Percentiles rank a stretch among this genome's conserved stretches.
Evolutionary conservation across 2,113 vertebrate genomes (phyloP).

Genomic region (Syrrhaptes paradoxus): DNA sequence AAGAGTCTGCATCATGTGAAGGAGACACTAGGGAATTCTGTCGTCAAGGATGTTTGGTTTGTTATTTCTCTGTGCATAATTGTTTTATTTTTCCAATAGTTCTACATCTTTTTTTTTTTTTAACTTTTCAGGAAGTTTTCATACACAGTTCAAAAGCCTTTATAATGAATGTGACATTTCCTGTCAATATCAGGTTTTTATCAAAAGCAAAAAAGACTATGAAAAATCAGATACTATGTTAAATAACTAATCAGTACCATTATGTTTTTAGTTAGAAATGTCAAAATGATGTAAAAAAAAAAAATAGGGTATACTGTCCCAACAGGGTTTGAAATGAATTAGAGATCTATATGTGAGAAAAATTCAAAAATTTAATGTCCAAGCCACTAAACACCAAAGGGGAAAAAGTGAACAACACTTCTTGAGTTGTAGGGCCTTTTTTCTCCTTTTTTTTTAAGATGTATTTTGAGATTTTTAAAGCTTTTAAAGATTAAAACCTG

Average conservation of each 20-base stretch:
- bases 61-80: not conserved
- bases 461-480: not conserved
- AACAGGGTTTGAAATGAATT: not conserved
- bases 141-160: accelerated
- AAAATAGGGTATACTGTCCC: not conserved
- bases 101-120: not conserved
- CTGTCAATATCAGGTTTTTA: not conserved
- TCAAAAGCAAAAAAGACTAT: not conserved
- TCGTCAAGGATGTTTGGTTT: not conserved
- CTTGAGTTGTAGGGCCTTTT: not conserved
- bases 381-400: not conserved
- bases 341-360: not conserved
- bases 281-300: not conserved
- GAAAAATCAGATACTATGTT: not conserved
- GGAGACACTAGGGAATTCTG: not conserved
- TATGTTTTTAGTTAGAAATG: not conserved
- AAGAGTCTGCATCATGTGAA: not conserved
- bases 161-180: not conserved
- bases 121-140: not conserved
- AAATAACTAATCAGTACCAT: not conserved
- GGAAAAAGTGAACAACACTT: not conserved
- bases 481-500: not conserved
- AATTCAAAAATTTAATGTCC: not conserved
- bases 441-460: not conserved
- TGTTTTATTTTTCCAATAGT: not conserved